Conservation (phyloP, 1,140 invertebrate genomes). For the Aphis gossypii region DNA sequence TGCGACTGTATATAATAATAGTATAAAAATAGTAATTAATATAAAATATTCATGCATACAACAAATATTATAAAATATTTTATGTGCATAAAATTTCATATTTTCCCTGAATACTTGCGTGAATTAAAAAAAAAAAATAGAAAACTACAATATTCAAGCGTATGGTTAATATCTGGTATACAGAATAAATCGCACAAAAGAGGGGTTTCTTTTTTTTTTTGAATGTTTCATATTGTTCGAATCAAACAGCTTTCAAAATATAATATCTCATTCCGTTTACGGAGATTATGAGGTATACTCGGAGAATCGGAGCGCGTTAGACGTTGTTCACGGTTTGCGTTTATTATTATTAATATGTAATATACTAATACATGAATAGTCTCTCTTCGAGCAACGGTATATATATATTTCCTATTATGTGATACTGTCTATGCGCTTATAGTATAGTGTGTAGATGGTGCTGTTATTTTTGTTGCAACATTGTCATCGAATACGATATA, state of each 20-base stretch:
- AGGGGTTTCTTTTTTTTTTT: background rate
- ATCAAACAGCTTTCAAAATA: background rate
- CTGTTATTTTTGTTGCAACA: background rate
- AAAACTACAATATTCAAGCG: conserved; percentile 6
- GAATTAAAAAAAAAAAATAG: background rate
- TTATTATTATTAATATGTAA: background rate
- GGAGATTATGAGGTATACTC: background rate
- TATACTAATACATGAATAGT: background rate
- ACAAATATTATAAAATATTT: background rate
- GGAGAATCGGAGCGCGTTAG: background rate
- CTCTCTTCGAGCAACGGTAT: background rate
- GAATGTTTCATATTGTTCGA: background rate
- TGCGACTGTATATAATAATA: no score
- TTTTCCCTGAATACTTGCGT: background rate
- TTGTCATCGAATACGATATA: conserved; percentile 8
- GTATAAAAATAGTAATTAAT: no score
- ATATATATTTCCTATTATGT: background rate
- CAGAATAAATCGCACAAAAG: background rate
- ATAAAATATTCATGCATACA: background rate
- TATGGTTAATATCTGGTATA: background rate
- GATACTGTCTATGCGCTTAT: background rate
- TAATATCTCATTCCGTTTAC: background rate
- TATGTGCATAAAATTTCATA: background rate
- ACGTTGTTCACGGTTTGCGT: background rate
- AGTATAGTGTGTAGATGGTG: background rate